Evolutionary conservation across 2,888 invertebrate species (phyloP).

Genomic region (Gerosis bhagava): DNA sequence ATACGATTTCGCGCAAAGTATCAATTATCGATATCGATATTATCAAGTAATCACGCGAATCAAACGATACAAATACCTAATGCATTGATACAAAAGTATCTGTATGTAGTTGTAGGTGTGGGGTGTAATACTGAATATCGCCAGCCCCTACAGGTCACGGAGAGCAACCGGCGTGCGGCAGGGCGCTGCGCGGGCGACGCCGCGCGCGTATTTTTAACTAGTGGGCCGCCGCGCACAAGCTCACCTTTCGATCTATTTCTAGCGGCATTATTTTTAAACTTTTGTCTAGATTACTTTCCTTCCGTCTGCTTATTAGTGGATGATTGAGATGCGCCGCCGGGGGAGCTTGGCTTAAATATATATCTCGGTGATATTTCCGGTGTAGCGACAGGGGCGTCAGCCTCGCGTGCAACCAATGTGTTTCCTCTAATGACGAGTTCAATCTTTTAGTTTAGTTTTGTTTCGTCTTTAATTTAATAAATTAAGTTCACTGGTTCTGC

Average conservation of each 20-base stretch:
- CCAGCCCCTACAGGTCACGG: too few relatives aligned
- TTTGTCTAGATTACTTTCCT: conserved; percentile 81
- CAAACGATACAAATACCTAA: too few relatives aligned
- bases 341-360: conserved; percentile 70
- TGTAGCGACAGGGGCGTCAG: conserved; percentile 42
- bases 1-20: too few relatives aligned
- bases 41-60: too few relatives aligned
- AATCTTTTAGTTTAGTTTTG: conserved; percentile 11
- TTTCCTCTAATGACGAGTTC: conserved; percentile 8
- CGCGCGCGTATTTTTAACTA: conserved; percentile 65
- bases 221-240: conserved; percentile 74
- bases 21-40: too few relatives aligned
- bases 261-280: conserved; percentile 73
- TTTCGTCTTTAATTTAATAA: too few relatives aligned
- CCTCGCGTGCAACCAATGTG: conserved; percentile 47
- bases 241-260: conserved; percentile 79
- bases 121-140: too few relatives aligned
- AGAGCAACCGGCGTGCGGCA: conserved; percentile 46
- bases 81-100: too few relatives aligned
- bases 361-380: conserved; percentile 71
- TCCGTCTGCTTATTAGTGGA: conserved; percentile 79
- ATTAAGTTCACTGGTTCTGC: too few relatives aligned
- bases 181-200: conserved; percentile 46
- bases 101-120: too few relatives aligned
- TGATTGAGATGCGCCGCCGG: conserved; percentile 80